These are phyloP conservation scores for Pogonocichla stellata DNA, from an alignment of 2,113 vertebrate species.

Conservation along the genomic window DNA sequence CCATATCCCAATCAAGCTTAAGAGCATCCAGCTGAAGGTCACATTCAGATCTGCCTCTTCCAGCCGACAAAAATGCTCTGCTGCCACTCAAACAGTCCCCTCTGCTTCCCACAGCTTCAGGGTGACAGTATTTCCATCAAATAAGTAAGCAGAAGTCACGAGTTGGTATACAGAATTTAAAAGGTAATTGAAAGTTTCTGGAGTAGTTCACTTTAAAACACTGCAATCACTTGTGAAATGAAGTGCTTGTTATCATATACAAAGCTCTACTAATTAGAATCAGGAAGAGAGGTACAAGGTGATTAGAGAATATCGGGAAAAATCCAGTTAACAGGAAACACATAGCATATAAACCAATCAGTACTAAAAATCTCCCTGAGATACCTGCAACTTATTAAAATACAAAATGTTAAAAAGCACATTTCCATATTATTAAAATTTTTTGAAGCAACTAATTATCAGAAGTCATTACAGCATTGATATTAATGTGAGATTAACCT, in stretches of 20 bases:
- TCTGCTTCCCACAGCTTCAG: neutral
- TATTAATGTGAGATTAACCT: neutral
- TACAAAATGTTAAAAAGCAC: constrained; percentile 1
- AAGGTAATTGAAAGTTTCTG: constrained; percentile 54
- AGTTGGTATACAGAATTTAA: neutral
- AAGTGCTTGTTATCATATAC: constrained; percentile 44
- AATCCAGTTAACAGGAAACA: constrained; percentile 42
- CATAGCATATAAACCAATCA: neutral
- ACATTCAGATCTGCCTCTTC: constrained; percentile 10
- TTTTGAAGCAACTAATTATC: neutral
- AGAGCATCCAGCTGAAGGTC: constrained; percentile 56
- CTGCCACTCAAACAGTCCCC: neutral
- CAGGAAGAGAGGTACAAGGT: constrained; percentile 8
- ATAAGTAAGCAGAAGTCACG: constrained; percentile 10
- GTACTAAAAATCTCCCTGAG: neutral
- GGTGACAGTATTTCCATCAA: neutral
- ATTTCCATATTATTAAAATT: constrained; percentile 18
- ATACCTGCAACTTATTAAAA: constrained; percentile 16
- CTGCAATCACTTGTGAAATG: constrained; percentile 59
- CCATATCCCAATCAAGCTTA: constrained; percentile 49
- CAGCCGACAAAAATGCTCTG: neutral
- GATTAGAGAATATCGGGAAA: constrained; percentile 34
- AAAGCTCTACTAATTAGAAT: constrained; percentile 45
- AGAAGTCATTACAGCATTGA: neutral
- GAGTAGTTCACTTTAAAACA: constrained; percentile 41